These are phyloP conservation scores for Capitulum mitella DNA, from an alignment of 2,888 invertebrate genomes.

Conservation along the genomic window DNA sequence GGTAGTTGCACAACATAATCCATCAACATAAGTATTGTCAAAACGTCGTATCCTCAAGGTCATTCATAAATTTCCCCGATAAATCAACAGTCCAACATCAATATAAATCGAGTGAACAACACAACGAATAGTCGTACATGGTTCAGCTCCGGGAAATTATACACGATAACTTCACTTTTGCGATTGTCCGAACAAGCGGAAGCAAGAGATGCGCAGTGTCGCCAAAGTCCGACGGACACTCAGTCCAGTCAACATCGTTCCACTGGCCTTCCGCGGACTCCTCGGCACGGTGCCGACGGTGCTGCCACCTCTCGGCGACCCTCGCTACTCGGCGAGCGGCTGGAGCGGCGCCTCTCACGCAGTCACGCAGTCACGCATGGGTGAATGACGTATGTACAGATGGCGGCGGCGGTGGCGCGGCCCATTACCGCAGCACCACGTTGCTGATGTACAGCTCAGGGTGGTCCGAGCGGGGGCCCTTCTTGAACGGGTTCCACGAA, in stretches of 20 bases:
- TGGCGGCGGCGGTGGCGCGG: background rate
- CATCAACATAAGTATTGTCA: background rate
- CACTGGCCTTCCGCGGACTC: background rate
- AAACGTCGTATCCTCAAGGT: background rate
- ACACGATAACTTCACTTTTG: background rate
- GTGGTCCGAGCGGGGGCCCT: slow-evolving; percentile 8
- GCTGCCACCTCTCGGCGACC: slow-evolving; percentile 2
- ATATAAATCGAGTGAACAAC: background rate
- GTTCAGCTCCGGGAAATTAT: background rate
- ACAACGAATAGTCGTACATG: too few species aligned
- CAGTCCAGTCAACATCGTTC: background rate
- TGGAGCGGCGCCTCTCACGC: background rate
- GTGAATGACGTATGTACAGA: background rate
- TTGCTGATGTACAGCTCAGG: slow-evolving; percentile 18
- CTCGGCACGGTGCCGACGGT: background rate
- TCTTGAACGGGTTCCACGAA: slow-evolving; percentile 19
- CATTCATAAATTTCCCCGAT: background rate
- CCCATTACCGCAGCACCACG: slow-evolving; percentile 15
- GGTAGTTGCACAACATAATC: background rate
- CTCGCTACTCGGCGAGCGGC: slow-evolving; percentile 4
- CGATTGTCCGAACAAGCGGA: background rate
- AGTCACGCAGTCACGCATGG: background rate
- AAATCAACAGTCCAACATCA: background rate
- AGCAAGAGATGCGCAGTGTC: background rate
- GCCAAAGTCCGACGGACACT: background rate